phyloP scores from a whole-genome alignment of 2,113 vertebrate genomes.

The Corvus hawaiiensis region DNA sequence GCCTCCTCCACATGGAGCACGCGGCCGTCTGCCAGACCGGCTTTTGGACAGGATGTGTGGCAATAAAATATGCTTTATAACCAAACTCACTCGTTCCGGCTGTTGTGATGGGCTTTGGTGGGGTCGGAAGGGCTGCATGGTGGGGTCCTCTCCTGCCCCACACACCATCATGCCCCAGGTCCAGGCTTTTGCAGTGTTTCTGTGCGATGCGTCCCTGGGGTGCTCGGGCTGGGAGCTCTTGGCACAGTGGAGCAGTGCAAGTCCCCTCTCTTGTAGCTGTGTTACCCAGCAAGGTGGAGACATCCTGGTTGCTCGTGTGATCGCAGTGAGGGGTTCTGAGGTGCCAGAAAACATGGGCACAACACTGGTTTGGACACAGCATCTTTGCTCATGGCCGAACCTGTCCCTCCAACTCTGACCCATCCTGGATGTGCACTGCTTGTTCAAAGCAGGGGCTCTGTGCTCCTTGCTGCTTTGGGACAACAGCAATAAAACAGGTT shows the following conservation, averaged over 20 bases:
- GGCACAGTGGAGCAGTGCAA: accelerated
- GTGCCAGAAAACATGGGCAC: accelerated
- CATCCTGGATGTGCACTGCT: accelerated
- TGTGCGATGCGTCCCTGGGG: accelerated
- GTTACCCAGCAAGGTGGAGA: neutral
- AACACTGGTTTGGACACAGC: accelerated
- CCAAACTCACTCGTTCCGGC: neutral
- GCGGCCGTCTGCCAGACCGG: accelerated
- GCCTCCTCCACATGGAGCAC: neutral
- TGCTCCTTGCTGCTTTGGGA: neutral
- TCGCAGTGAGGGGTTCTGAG: neutral
- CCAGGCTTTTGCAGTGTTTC: neutral
- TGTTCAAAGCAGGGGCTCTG: neutral
- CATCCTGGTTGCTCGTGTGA: neutral
- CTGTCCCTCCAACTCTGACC: accelerated
- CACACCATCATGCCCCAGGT: accelerated
- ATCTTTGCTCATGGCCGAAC: accelerated
- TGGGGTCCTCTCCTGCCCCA: neutral
- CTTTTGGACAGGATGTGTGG: neutral
- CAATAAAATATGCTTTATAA: conserved; percentile 45
- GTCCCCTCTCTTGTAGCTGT: neutral
- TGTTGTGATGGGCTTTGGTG: neutral
- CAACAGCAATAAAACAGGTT: neutral
- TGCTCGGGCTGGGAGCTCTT: neutral
- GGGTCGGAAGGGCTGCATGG: neutral